Evolutionary conservation across 2,113 vertebrate species (phyloP).

Genomic region (Lota lota): DNA sequence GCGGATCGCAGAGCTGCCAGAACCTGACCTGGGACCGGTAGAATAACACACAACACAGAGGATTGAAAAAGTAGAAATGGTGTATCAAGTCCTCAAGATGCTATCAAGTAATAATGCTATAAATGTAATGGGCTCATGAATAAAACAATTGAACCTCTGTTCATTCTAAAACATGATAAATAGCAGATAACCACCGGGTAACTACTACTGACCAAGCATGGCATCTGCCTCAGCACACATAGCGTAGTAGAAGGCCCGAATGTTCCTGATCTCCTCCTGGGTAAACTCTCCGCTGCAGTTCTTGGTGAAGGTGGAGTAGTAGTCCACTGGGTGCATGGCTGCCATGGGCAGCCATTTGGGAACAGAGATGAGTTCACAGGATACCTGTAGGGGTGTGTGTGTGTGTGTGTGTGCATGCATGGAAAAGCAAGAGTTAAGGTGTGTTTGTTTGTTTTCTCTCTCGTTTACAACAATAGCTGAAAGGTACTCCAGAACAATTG

Average conservation of each 20-base stretch:
- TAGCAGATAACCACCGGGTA: background rate
- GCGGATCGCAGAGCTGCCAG: conserved; percentile 79
- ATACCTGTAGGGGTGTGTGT: conserved; percentile 72
- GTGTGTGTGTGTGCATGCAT: no score
- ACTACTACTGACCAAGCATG: conserved; percentile 84
- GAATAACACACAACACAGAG: background rate
- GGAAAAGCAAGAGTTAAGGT: no score
- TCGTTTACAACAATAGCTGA: background rate
- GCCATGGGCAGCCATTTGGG: conserved; percentile 86
- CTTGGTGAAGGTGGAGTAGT: conserved; percentile 92
- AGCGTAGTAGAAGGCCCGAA: conserved; percentile 91
- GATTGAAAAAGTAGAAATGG: background rate
- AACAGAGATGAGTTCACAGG: conserved; percentile 76
- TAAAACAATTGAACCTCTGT: no score
- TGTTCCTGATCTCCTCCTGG: conserved; percentile 81
- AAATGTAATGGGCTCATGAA: no score
- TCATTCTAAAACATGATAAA: background rate
- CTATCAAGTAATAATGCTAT: no score
- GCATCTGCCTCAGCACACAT: conserved; percentile 96
- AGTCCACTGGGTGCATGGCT: conserved; percentile 90
- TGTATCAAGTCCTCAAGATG: no score
- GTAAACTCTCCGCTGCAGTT: conserved; percentile 92
- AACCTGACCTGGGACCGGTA: conserved; percentile 78
- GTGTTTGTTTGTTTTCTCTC: background rate
- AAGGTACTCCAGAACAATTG: background rate